Percentiles rank a stretch among this genome's conserved stretches.
Conservation (phyloP, 2,113 vertebrate species). For the Hemiscyllium ocellatum region DNA sequence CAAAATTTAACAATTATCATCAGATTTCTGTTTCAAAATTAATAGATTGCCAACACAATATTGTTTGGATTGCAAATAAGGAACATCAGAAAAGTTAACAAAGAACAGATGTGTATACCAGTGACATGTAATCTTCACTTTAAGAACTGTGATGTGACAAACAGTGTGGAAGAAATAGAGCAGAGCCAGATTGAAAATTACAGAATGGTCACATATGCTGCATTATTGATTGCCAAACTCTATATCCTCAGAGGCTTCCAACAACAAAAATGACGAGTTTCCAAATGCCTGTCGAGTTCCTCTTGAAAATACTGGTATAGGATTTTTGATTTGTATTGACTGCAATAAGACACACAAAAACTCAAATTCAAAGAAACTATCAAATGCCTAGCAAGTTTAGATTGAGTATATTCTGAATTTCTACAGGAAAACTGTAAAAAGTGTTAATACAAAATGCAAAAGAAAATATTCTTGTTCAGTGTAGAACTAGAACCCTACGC, state of each 20-base stretch:
- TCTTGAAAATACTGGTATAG: not conserved
- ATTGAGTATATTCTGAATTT: not conserved
- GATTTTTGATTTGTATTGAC: not conserved
- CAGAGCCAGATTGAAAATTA: slow-evolving; percentile 8
- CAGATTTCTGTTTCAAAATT: slow-evolving; percentile 15
- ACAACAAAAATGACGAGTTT: not conserved
- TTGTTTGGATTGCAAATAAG: not conserved
- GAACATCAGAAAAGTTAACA: slow-evolving; percentile 43
- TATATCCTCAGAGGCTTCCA: slow-evolving; percentile 10
- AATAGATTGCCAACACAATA: not conserved
- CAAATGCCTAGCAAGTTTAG: not conserved
- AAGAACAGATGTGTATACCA: slow-evolving; percentile 62
- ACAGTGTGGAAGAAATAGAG: not conserved
- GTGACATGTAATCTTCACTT: slow-evolving; percentile 44
- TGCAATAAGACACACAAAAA: not conserved
- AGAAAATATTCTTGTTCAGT: not conserved
- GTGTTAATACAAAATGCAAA: not conserved
- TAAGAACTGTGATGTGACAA: not conserved
- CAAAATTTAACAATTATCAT: not conserved
- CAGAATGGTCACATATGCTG: slow-evolving; percentile 15
- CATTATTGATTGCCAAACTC: not conserved
- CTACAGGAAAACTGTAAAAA: not conserved
- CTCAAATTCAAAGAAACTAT: not conserved
- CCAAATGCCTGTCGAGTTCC: not conserved
- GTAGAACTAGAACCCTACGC: not conserved